Base-by-base conservation (phyloP, 2,113 vertebrate genomes). In the Vireo altiloquus region DNA sequence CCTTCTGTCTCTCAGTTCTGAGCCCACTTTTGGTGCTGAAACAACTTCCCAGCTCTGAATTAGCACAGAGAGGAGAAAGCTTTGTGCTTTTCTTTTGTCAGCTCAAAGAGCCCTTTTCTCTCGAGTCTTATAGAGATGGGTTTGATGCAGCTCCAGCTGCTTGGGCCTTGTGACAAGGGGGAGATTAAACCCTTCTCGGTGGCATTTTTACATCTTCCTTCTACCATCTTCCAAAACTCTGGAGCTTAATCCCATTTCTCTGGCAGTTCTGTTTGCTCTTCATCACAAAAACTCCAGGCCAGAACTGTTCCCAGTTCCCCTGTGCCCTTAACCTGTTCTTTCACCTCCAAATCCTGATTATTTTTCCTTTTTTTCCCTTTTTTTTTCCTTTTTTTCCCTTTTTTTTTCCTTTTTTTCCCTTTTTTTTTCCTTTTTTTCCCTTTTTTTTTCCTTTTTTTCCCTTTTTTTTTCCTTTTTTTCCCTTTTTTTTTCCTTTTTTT, bases 171-270 rank as follows among this genome's bases (percentile, higher is more conserved):
- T n/a, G 79, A 54, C 30, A 54, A 91, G 66, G 20, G 79, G 49
- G 61, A 68, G 81, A 68, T 92, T 16, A 89, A 94, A 42, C 19
- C 30, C 50, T 69, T 76, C 63, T 68, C 28, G 46, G 44, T 24
- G 94, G 89, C 90, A 7, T 49, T 95, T 96, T 72, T 28, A 61
- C 93, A 91, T 88, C 57, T 66, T 91, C 56, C 82, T 54, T 65
- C 74, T 66, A 3, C 78, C 57, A 71, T 81, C 90, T 85, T 72
- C 52, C 31, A 14, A 6, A 88, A 71, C 50, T 24, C 63, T 22
- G 22, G 70, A 57, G 40, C 71, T 81, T 85, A 53, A 94, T 93
- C 70, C 60, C 87, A n/a, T 31, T 81, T 44, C 77, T 63, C 85
- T 57, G 52, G 30, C 56, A 39, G 17, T 70, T 77, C 64, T 83